A percentile compares a stretch with the other conserved stretches of the same genome.
Evolutionary conservation across 1,140 invertebrate genomes (phyloP).

Genomic region (Euura saliciscinereae): DNA sequence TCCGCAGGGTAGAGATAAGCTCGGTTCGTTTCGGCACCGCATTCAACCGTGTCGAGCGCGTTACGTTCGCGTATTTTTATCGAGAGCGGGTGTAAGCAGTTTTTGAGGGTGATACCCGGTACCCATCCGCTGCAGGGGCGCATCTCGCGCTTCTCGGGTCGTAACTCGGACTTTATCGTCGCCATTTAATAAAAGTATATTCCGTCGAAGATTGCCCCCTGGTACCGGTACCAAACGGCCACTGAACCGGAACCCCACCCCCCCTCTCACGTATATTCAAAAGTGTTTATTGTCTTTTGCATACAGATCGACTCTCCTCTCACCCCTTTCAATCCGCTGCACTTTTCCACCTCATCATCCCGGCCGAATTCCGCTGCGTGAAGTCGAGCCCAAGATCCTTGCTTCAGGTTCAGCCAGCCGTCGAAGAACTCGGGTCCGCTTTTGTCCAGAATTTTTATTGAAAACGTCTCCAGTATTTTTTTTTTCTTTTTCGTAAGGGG

Average conservation of each 20-base stretch:
- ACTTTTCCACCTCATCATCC: too few relatives aligned
- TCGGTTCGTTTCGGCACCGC: background rate
- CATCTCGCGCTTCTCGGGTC: background rate
- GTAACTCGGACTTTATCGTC: slow-evolving; percentile 1
- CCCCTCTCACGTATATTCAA: too few relatives aligned
- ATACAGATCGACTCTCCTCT: too few relatives aligned
- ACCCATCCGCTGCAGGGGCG: background rate
- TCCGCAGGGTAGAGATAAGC: too few relatives aligned
- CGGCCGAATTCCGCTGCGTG: background rate
- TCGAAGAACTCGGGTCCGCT: background rate
- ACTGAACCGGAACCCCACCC: too few relatives aligned
- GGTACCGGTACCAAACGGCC: background rate
- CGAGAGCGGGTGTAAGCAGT: background rate
- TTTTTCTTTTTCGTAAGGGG: too few relatives aligned
- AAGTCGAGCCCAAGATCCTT: background rate
- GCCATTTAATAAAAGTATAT: slow-evolving; percentile 1
- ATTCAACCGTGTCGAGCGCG: background rate
- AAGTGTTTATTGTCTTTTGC: too few relatives aligned
- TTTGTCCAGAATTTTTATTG: background rate
- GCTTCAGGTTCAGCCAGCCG: background rate
- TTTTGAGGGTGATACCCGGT: background rate
- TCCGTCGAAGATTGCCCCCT: slow-evolving; percentile 6
- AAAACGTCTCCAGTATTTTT: background rate
- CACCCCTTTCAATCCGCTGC: too few relatives aligned
- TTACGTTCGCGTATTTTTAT: background rate